These are phyloP conservation scores for Tachuris rubrigastra DNA, from an alignment of 2,113 vertebrate species.

Conservation along the genomic window DNA sequence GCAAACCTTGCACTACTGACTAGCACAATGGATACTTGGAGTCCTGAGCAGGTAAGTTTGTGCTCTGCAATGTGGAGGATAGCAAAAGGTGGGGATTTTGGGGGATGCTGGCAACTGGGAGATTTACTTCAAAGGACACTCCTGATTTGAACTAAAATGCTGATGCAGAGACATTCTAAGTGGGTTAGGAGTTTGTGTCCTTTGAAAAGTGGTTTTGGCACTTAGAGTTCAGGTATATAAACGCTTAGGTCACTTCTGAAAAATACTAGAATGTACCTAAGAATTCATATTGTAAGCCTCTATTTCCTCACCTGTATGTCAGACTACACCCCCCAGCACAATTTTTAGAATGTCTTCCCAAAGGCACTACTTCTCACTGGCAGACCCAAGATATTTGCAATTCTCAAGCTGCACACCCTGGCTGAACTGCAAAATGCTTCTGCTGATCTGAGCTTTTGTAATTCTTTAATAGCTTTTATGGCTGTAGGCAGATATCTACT, in stretches of 20 bases:
- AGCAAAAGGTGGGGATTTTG: background rate
- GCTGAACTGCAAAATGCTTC: slow-evolving; percentile 16
- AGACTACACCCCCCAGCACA: background rate
- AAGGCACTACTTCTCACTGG: background rate
- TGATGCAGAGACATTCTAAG: background rate
- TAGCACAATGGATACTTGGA: background rate
- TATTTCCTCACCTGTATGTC: background rate
- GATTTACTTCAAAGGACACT: background rate
- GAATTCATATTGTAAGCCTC: background rate
- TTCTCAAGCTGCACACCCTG: slow-evolving; percentile 6
- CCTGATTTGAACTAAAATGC: background rate
- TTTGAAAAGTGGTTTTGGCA: slow-evolving; percentile 1
- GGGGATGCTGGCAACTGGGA: background rate
- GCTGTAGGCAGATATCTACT: slow-evolving; percentile 29
- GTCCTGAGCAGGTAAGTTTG: background rate
- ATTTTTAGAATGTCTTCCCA: slow-evolving; percentile 9
- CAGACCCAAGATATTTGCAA: background rate
- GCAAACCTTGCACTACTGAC: background rate
- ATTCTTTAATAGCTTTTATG: slow-evolving; percentile 63
- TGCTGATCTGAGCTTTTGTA: slow-evolving; percentile 40
- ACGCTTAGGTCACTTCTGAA: background rate
- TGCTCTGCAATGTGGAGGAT: accelerated
- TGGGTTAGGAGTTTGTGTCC: background rate
- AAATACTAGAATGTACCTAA: background rate
- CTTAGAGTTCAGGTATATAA: background rate